Percentiles rank a stretch among this genome's conserved stretches.
These are phyloP conservation scores for Diarsia rubi DNA, from an alignment of 2,888 invertebrate genomes.

Conservation along the genomic window DNA sequence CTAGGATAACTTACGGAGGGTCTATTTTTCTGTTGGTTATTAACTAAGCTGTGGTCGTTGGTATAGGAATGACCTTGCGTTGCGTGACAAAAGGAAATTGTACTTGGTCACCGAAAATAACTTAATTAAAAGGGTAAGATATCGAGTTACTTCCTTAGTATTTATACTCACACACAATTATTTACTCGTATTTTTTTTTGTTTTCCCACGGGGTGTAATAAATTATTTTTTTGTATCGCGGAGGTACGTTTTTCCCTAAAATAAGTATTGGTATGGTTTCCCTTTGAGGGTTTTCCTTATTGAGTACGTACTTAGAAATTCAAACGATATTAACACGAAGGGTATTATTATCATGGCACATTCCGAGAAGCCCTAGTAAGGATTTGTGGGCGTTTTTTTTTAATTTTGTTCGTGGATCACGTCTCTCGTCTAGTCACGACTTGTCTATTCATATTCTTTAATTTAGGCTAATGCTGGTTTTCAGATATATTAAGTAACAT, in stretches of 20 bases:
- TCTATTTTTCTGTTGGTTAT: background rate
- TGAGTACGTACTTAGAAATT: conserved; percentile 41
- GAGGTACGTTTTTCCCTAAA: conserved; percentile 32
- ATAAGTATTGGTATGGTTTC: conserved; percentile 38
- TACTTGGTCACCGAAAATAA: conserved; percentile 70
- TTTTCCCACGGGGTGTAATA: conserved; percentile 58
- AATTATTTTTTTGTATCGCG: conserved; percentile 56
- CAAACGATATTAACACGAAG: conserved; percentile 46
- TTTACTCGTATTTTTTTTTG: conserved; percentile 60
- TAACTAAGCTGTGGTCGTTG: conserved; percentile 51
- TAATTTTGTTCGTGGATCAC: background rate
- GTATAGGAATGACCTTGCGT: conserved; percentile 76
- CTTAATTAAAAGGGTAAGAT: conserved; percentile 78
- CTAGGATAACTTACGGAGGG: conserved; percentile 27
- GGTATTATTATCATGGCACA: conserved; percentile 8
- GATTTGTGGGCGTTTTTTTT: background rate
- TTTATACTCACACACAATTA: conserved; percentile 65
- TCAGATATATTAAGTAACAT: background rate
- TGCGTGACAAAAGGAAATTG: conserved; percentile 80
- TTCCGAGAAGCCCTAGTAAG: background rate
- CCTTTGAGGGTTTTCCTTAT: conserved; percentile 51
- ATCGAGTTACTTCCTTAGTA: conserved; percentile 68
- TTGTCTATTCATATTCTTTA: too few species aligned
- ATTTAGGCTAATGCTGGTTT: background rate
- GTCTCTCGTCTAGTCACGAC: background rate